Conservation (phyloP, 2,888 invertebrate species). For the Dolichopus griseipennis region DNA sequence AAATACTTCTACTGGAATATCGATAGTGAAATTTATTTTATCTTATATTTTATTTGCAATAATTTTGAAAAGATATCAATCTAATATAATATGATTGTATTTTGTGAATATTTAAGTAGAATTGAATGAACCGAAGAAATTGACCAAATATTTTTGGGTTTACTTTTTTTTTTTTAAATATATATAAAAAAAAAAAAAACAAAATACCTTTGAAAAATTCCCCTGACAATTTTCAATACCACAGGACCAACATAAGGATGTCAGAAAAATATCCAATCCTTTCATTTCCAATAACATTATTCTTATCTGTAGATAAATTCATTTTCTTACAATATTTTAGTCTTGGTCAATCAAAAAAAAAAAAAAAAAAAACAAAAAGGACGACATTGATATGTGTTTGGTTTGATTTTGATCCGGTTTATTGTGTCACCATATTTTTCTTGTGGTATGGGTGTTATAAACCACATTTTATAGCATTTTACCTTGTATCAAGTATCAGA, state of each 20-base stretch:
- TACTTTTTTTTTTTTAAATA: too few relatives aligned
- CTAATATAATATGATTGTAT: too few relatives aligned
- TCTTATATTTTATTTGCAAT: too few relatives aligned
- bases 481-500: too few relatives aligned
- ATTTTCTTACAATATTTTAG: not conserved
- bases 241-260: too few relatives aligned
- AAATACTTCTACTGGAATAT: too few relatives aligned
- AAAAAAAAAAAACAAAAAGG: not conserved
- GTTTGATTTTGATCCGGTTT: slow-evolving; percentile 4
- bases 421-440: not conserved
- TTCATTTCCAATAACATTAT: not conserved
- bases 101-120: not conserved
- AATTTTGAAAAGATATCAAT: too few relatives aligned
- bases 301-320: not conserved
- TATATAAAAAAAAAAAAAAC: not conserved
- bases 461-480: too few relatives aligned
- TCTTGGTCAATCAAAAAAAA: not conserved
- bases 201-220: not conserved
- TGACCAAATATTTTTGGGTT: not conserved
- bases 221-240: not conserved
- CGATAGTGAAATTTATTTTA: too few relatives aligned
- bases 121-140: slow-evolving; percentile 6
- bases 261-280: not conserved
- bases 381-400: not conserved
- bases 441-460: not conserved